Conservation (phyloP, 92 coral and sea anemone genomes). For the Phenganax stokvisi region DNA sequence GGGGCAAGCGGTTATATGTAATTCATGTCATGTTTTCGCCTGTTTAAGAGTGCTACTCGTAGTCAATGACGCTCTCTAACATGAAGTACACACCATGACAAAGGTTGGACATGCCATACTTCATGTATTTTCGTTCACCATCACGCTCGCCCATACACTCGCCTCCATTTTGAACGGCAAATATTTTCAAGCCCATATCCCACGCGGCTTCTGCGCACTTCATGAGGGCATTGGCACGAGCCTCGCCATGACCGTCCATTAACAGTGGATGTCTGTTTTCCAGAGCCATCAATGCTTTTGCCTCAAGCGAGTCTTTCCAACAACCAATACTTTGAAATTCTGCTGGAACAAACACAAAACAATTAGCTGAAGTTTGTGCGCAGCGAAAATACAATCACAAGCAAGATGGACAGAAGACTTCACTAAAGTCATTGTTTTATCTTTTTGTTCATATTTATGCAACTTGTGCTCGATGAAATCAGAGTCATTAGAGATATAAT, state of each 20-base stretch:
- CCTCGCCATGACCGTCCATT: conserved; percentile 80
- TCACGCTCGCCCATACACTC: conserved; percentile 86
- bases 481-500: no score
- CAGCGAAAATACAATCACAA: not conserved
- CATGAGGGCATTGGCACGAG: conserved; percentile 87
- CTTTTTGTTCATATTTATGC: no score
- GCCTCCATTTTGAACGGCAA: conserved; percentile 93
- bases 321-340: conserved; percentile 92
- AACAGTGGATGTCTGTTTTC: conserved; percentile 76
- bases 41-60: not conserved
- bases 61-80: not conserved
- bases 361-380: no score
- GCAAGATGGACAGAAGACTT: not conserved
- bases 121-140: conserved; percentile 74
- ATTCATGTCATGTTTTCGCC: no score
- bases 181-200: conserved; percentile 62
- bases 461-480: no score
- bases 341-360: conserved; percentile 16
- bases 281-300: conserved; percentile 69
- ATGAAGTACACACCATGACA: conserved; percentile 65
- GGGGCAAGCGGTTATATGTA: no score
- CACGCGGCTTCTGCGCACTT: conserved; percentile 88
- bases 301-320: conserved; percentile 84
- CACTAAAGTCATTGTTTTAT: no score
- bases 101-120: conserved; percentile 59